A percentile compares a stretch with the other conserved stretches of the same genome.
Conservation (phyloP, 2,888 invertebrate genomes). For the Acronicta leporina region DNA sequence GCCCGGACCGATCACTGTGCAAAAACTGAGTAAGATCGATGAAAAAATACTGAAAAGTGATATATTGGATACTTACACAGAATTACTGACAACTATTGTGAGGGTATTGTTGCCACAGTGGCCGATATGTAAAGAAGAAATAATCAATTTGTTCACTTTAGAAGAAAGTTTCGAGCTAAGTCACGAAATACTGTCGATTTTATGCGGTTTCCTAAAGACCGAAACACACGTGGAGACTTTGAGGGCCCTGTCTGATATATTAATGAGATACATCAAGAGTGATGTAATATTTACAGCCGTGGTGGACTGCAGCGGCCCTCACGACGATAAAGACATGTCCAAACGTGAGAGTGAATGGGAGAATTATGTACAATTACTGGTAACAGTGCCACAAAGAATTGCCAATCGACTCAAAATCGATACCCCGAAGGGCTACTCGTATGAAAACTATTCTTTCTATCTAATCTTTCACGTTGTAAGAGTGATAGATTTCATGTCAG, state of each 20-base stretch:
- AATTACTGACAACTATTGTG: slow-evolving; percentile 84
- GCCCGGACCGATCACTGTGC: slow-evolving; percentile 91
- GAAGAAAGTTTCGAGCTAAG: slow-evolving; percentile 86
- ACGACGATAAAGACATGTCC: slow-evolving; percentile 54
- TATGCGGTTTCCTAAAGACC: slow-evolving; percentile 85
- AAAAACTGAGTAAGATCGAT: slow-evolving; percentile 90
- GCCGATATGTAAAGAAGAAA: slow-evolving; percentile 85
- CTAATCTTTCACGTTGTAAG: slow-evolving; percentile 90
- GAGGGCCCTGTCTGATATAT: slow-evolving; percentile 75
- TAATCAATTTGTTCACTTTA: slow-evolving; percentile 83
- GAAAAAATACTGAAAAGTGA: slow-evolving; percentile 62
- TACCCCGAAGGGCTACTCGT: slow-evolving; percentile 89
- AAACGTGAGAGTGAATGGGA: slow-evolving; percentile 77
- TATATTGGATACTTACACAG: slow-evolving; percentile 82
- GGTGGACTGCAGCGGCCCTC: slow-evolving; percentile 70
- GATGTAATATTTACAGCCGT: slow-evolving; percentile 89
- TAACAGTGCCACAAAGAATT: slow-evolving; percentile 91
- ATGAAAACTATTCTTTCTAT: slow-evolving; percentile 88
- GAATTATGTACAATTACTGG: slow-evolving; percentile 89
- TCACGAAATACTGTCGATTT: slow-evolving; percentile 80
- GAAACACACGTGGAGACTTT: slow-evolving; percentile 68
- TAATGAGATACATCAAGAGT: slow-evolving; percentile 86
- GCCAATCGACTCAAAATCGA: slow-evolving; percentile 91
- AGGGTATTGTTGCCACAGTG: slow-evolving; percentile 88
- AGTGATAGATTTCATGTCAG: slow-evolving; percentile 89